Evolutionary conservation across 2,113 vertebrate genomes (phyloP).

Genomic region (Onychostruthus taczanowskii): DNA sequence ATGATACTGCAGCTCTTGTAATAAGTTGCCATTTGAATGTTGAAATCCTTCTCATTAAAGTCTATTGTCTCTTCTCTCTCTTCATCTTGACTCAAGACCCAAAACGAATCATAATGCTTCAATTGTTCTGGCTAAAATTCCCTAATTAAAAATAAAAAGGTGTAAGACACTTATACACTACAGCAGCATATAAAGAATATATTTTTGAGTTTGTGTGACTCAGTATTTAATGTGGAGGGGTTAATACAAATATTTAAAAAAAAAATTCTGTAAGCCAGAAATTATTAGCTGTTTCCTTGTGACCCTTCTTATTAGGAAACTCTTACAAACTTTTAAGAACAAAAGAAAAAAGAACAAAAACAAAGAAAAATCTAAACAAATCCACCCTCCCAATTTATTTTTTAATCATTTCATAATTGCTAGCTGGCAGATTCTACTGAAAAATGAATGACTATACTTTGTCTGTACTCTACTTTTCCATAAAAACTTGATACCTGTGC

Average conservation of each 20-base stretch:
- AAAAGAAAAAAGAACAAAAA: not conserved
- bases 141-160: not conserved
- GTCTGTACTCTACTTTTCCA: not conserved
- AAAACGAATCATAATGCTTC: not conserved
- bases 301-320: not conserved
- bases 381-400: not conserved
- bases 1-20: not conserved
- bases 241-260: not conserved
- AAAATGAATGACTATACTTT: not conserved
- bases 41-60: not conserved
- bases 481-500: not conserved
- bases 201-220: not conserved
- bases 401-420: not conserved
- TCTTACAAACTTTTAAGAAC: not conserved
- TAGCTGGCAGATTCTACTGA: not conserved
- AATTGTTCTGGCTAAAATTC: not conserved
- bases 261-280: not conserved
- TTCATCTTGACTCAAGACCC: not conserved
- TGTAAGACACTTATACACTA: not conserved
- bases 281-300: not conserved
- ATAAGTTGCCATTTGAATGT: not conserved
- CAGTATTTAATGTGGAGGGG: not conserved
- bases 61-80: not conserved
- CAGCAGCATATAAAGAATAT: not conserved
- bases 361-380: not conserved